Base-by-base conservation (phyloP, 2,888 invertebrate genomes). In the Platycheirus rosarum region DNA sequence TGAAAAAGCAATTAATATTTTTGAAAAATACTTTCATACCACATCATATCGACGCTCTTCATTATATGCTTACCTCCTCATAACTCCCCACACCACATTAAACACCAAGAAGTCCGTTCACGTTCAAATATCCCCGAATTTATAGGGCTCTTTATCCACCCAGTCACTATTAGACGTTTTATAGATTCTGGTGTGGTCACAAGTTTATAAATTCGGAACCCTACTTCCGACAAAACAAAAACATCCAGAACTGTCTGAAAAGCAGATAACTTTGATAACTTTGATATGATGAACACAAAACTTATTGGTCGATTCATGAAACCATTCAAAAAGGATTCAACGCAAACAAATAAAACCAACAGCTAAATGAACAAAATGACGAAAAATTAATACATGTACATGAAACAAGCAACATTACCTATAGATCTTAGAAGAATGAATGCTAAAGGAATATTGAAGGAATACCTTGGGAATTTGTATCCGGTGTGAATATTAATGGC, bases 281-380 rank as follows among this genome's bases (percentile, higher is more conserved):
- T 66, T 60, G 66, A 68, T 77, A 68, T 57, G n/a, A n/a, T n/a
- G 63, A 71, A 71, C 71, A 82, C 65, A 46, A 71, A 71, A 68
- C 68, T 82, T 68, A 82, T 82, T 82, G 66, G 49, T 68, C 71
- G 77, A 82, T 71, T 82, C 77, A 77, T 77, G 71, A 77, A 82
- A 55, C 66, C 20, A 75, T 80, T 82, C 51, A 66, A 49, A 82
- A 82, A 77, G 82, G 82, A 82, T 77, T 80, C 63, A 71, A 29
- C 37, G 26, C 26, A 18, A 16, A 29, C 29, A 7, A 16, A 26
- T 13, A 44, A 29, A 60, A 20, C 32, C 16, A 44, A 18, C 42
- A 23, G 14, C 18, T 46, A 66, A 37, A 53, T 23, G 40, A 48
- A 46, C 14, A 14, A 40, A 13, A 51, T 18, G 37, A 48, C 51